Base-by-base conservation (phyloP, 1,140 invertebrate species). In the Mercenaria mercenaria region DNA sequence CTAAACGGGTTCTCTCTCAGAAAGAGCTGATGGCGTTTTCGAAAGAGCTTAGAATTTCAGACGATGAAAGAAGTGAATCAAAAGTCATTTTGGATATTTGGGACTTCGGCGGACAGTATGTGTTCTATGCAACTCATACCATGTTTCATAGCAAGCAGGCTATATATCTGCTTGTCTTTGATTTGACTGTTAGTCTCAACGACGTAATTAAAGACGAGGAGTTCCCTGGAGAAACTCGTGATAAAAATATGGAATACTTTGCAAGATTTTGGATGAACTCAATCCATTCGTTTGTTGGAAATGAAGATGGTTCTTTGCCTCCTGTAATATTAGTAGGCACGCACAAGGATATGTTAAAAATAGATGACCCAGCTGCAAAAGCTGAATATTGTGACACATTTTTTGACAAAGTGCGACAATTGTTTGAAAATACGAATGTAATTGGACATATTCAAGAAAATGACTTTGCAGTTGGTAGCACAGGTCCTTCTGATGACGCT, bases 21-120 rank as follows among this genome's bases (percentile, higher is more conserved):
- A 26, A 37, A 20, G 67, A 72, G 10, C 11, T 72, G 32, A 29
- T 39, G 2, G 11, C 67, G 1, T 72, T 72, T 72, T 8, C 34
- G 20, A 18, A 41, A 10, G 67, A 72, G 4, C 32, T 72, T 39
- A 37, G 18, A 39, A 72, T 18, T 20, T 39, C 34, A 2, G 34
- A n/a, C n/a, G n/a, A 39, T n/a, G 1, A 1, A 39, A 23, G 15
- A 15, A 29, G 20, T 6, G 15, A 10, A 4, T 29, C 34, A 20
- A 39, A 37, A 6, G 29, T 15, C 3, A 39, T 72, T 39, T 20
- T 72, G 34, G 67, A 72, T 39, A 50, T 77, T 15, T 77, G 74
- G 74, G 74, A 77, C 43, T 77, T 77, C 26, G 74, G 74, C 1
- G 74, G 74, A 77, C 41, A 77, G 43, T 77, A 18, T 32, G 43